Conservation (phyloP, 1,140 invertebrate species). For the Panagrolaimus sp. region DNA sequence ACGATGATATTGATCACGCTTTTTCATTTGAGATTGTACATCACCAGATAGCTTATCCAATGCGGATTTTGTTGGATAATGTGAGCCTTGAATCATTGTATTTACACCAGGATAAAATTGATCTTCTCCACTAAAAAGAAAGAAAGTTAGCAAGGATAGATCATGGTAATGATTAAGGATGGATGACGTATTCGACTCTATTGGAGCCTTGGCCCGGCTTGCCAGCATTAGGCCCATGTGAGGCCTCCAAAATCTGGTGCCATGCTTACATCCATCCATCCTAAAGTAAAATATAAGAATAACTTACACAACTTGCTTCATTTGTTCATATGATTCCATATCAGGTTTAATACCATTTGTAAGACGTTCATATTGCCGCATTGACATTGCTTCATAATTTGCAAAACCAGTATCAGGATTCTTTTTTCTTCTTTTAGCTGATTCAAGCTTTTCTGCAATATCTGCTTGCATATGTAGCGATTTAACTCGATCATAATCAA, state of each 20-base stretch:
- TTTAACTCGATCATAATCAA: slow-evolving; percentile 84
- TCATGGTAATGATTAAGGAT: too few relatives aligned
- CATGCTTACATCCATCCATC: too few relatives aligned
- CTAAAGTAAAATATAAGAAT: slow-evolving; percentile 23
- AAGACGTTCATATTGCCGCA: slow-evolving; percentile 77
- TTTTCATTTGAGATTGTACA: slow-evolving; percentile 87
- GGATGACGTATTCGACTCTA: too few relatives aligned
- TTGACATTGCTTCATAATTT: slow-evolving; percentile 62
- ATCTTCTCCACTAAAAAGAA: slow-evolving; percentile 66
- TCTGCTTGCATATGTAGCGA: slow-evolving; percentile 80
- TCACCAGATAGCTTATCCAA: slow-evolving; percentile 90
- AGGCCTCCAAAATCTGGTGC: too few relatives aligned
- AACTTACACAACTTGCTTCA: slow-evolving; percentile 72
- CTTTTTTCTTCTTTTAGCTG: slow-evolving; percentile 75
- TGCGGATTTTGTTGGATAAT: slow-evolving; percentile 66
- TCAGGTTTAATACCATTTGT: slow-evolving; percentile 83
- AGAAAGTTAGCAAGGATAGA: background rate
- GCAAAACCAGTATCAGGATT: slow-evolving; percentile 88
- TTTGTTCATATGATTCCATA: slow-evolving; percentile 76
- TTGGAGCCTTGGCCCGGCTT: too few relatives aligned
- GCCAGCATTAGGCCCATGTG: too few relatives aligned
- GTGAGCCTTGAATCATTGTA: slow-evolving; percentile 79
- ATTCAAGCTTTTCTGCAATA: slow-evolving; percentile 78
- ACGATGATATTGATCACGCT: slow-evolving; percentile 85
- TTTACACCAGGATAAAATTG: slow-evolving; percentile 86